These are phyloP conservation scores for Megaceryle alcyon DNA, from an alignment of 2,797 vertebrate species.

Conservation along the genomic window DNA sequence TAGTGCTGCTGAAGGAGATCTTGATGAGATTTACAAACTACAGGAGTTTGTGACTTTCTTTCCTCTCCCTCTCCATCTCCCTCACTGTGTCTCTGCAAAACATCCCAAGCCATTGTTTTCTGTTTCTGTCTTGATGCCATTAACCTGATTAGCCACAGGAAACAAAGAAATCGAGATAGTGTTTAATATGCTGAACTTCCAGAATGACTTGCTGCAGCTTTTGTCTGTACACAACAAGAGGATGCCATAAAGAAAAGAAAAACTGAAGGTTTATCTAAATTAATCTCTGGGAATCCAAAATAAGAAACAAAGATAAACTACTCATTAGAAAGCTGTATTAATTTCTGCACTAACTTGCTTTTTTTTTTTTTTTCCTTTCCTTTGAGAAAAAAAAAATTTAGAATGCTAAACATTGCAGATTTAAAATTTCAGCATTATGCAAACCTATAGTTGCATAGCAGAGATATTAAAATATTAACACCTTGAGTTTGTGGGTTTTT, in stretches of 20 bases:
- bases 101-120: not conserved
- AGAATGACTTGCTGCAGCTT: slow-evolving; percentile 50
- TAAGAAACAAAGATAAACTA: slow-evolving; percentile 50
- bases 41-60: not conserved
- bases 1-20: slow-evolving; percentile 21
- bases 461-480: slow-evolving; percentile 58
- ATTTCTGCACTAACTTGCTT: slow-evolving; percentile 32
- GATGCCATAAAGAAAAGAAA: slow-evolving; percentile 27
- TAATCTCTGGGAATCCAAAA: slow-evolving; percentile 56
- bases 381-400: not conserved
- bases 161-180: slow-evolving; percentile 55
- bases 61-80: not conserved
- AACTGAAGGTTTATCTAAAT: slow-evolving; percentile 46
- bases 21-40: not conserved
- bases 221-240: slow-evolving; percentile 34
- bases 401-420: not conserved
- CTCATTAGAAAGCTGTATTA: slow-evolving; percentile 49
- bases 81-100: not conserved
- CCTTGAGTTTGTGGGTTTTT: not conserved
- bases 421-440: slow-evolving; percentile 24
- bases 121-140: slow-evolving; percentile 34
- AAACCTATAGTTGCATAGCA: slow-evolving; percentile 4
- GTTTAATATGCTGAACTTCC: slow-evolving; percentile 59
- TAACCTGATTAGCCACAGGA: slow-evolving; percentile 54
- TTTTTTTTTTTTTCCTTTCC: not conserved